Percentiles rank a stretch among this genome's conserved stretches.
Conservation (phyloP, 53 echinoderm and acorn worm species). For the Echinarachnius parma region DNA sequence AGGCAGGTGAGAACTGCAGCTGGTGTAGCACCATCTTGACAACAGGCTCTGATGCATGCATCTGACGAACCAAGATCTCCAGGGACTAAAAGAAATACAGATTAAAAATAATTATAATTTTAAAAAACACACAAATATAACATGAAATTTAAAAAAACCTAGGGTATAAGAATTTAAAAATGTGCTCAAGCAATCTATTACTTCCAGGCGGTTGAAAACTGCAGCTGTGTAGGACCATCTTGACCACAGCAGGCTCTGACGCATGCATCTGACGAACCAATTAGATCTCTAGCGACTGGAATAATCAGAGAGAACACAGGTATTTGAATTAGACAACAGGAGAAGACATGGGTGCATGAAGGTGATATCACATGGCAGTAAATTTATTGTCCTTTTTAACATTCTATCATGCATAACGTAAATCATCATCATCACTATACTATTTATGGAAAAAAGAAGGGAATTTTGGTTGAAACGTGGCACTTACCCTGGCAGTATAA, state of each 20-base stretch:
- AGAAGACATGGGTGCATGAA: too few species aligned
- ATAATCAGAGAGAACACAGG: conserved; percentile 8
- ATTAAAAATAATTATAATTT: neutral
- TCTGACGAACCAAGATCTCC: conserved; percentile 77
- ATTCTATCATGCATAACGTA: too few species aligned
- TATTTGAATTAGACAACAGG: too few species aligned
- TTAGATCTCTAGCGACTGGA: conserved; percentile 90
- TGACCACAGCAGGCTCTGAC: conserved; percentile 62
- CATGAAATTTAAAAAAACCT: neutral
- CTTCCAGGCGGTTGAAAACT: too few species aligned
- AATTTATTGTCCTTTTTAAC: too few species aligned
- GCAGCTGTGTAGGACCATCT: conserved; percentile 80
- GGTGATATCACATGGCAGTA: too few species aligned
- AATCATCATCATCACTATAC: too few species aligned
- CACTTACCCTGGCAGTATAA: too few species aligned
- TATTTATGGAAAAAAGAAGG: too few species aligned
- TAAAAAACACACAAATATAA: neutral
- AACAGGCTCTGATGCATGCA: conserved; percentile 68
- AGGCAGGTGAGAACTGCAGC: conserved; percentile 55
- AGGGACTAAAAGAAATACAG: conserved; percentile 41
- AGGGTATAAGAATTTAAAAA: neutral
- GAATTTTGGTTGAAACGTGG: too few species aligned
- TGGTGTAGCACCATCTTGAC: conserved; percentile 64
- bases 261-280: conserved; percentile 88
- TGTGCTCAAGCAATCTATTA: neutral